Evolutionary conservation across 2,113 vertebrate genomes (phyloP).

Genomic region (Elanoides forficatus): DNA sequence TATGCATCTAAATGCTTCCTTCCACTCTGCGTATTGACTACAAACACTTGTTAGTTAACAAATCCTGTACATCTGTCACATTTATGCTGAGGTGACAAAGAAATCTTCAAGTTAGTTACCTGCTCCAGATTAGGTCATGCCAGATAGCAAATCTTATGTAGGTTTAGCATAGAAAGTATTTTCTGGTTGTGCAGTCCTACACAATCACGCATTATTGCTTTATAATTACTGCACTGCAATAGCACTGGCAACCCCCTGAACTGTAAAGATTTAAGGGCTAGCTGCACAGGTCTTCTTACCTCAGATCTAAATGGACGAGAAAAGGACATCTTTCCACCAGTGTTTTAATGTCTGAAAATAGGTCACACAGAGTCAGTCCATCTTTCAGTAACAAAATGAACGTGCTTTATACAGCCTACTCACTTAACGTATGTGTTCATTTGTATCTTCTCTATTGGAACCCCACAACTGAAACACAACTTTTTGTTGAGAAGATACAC

Average conservation of each 20-base stretch:
- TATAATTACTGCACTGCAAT: background rate
- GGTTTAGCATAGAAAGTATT: background rate
- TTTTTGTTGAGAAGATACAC: background rate
- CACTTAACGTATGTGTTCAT: background rate
- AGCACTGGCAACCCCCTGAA: background rate
- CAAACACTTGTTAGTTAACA: background rate
- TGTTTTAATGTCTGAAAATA: constrained; percentile 80
- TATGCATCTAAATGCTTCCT: background rate
- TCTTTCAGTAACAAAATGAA: background rate
- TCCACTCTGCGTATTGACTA: background rate
- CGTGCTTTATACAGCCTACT: background rate
- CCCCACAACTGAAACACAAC: background rate
- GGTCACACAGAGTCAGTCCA: background rate
- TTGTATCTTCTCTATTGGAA: background rate
- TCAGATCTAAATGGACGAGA: constrained; percentile 86
- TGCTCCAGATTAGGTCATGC: background rate
- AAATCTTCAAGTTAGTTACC: background rate
- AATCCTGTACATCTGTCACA: background rate
- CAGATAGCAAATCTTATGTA: background rate
- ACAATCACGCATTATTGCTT: background rate
- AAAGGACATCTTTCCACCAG: constrained; percentile 83
- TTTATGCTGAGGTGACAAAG: background rate
- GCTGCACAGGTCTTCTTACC: constrained; percentile 70
- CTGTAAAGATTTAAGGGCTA: background rate
- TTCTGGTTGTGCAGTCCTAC: background rate